phyloP scores from a whole-genome alignment of 2,113 vertebrate species.

The Passer montanus region DNA sequence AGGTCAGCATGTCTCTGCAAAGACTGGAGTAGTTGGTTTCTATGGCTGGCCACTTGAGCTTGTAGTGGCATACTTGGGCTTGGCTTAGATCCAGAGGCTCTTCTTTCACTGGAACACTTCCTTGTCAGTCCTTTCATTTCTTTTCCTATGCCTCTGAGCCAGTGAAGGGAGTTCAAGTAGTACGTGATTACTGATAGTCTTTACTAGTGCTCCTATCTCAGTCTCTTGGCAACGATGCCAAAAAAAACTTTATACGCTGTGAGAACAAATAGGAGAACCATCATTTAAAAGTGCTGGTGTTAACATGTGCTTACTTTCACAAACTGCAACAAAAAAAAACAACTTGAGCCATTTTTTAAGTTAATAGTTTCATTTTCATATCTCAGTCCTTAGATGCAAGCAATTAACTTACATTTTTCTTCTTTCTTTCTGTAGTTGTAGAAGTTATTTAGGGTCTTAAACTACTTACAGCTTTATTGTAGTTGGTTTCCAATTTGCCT shows the following conservation, averaged over 20 bases:
- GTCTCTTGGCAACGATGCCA: not conserved
- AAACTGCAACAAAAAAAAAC: not conserved
- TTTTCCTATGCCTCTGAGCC: not conserved
- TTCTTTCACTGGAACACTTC: not conserved
- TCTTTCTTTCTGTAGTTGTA: not conserved
- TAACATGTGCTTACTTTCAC: not conserved
- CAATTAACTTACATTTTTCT: not conserved
- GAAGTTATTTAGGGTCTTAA: not conserved
- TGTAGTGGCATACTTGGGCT: not conserved
- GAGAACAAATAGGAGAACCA: not conserved
- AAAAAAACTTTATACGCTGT: not conserved
- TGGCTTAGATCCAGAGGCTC: conserved; percentile 11
- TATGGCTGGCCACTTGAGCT: not conserved
- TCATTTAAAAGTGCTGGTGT: not conserved
- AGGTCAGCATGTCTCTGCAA: not conserved
- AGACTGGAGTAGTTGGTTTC: not conserved
- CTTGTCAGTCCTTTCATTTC: not conserved
- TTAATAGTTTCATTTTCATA: not conserved
- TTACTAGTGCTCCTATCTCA: not conserved
- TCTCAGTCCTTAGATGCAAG: not conserved
- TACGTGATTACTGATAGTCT: not conserved
- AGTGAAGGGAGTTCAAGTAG: not conserved
- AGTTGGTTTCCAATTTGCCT: not conserved
- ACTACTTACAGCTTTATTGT: not conserved
- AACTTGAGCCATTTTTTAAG: not conserved